These are phyloP conservation scores for Ranitomeya imitator DNA, from an alignment of 2,113 vertebrate genomes.

Conservation along the genomic window DNA sequence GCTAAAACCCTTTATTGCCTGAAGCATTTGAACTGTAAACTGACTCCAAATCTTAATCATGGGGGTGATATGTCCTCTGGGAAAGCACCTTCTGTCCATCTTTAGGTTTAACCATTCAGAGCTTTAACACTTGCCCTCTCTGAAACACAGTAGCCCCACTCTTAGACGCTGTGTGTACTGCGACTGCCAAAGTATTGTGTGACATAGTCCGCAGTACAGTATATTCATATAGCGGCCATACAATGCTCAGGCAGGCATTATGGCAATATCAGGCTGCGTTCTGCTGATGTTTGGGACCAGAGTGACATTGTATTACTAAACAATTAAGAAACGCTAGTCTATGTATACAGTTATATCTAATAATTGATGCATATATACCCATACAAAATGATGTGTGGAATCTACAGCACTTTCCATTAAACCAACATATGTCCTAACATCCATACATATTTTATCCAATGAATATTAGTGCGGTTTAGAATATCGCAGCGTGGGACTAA, in stretches of 20 bases:
- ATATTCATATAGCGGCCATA: neutral
- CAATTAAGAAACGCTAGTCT: neutral
- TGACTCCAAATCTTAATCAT: conserved; percentile 46
- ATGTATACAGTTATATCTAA: too few species aligned
- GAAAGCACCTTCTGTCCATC: conserved; percentile 23
- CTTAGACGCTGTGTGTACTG: conserved; percentile 62
- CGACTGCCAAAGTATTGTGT: conserved; percentile 43
- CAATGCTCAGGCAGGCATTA: conserved; percentile 17
- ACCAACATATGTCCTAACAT: too few species aligned
- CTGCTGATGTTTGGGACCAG: neutral
- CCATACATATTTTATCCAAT: too few species aligned
- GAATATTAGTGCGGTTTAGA: too few species aligned
- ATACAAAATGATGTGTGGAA: too few species aligned
- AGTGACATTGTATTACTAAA: neutral
- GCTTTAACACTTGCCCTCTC: neutral
- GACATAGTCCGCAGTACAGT: neutral
- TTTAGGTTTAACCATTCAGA: conserved; percentile 48
- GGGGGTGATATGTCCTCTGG: conserved; percentile 12
- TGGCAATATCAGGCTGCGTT: neutral
- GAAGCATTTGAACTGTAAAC: conserved; percentile 52
- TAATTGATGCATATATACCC: too few species aligned
- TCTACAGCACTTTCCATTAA: too few species aligned
- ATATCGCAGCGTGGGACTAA: too few species aligned
- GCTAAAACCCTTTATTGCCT: conserved; percentile 47
- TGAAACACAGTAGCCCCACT: conserved; percentile 9